phyloP scores from a whole-genome alignment of 2,797 vertebrate species.

The Notoglanidium macrostoma region DNA sequence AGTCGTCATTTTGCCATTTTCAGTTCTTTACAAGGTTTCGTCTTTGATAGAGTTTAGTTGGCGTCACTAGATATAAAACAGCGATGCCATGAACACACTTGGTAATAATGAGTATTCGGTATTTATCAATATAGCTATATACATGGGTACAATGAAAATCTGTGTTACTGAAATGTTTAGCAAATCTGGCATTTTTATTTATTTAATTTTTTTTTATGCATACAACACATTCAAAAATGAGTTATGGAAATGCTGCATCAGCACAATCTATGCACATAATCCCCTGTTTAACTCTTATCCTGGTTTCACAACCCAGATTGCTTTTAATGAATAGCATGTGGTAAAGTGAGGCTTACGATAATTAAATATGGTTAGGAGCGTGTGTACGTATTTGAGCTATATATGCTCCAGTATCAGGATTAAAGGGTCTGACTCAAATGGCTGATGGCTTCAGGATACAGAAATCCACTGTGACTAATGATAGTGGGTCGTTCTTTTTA shows the following conservation, averaged over 20 bases:
- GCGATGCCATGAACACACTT: not conserved
- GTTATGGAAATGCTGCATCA: not conserved
- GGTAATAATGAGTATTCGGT: not conserved
- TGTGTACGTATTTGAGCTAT: conserved; percentile 3
- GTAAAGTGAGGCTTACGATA: conserved; percentile 1
- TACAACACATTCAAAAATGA: not conserved
- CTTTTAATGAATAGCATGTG: conserved; percentile 10
- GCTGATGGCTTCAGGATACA: not conserved
- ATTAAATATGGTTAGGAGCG: not conserved
- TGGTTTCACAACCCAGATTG: conserved; percentile 8
- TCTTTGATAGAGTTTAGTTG: not conserved
- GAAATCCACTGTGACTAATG: conserved; percentile 14
- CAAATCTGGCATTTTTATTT: not conserved
- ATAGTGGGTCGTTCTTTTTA: not conserved
- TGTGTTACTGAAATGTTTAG: too few relatives aligned
- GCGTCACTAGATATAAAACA: not conserved
- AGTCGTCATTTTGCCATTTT: not conserved
- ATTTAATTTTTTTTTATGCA: not conserved
- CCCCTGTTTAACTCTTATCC: conserved; percentile 19
- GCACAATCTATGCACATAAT: conserved; percentile 1
- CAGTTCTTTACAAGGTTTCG: not conserved
- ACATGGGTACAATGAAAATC: too few relatives aligned
- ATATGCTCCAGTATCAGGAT: not conserved
- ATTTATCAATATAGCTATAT: too few relatives aligned
- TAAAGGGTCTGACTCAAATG: conserved; percentile 1